Base-by-base conservation (phyloP, 2,888 invertebrate species). In the Polylopha cassiicola region DNA sequence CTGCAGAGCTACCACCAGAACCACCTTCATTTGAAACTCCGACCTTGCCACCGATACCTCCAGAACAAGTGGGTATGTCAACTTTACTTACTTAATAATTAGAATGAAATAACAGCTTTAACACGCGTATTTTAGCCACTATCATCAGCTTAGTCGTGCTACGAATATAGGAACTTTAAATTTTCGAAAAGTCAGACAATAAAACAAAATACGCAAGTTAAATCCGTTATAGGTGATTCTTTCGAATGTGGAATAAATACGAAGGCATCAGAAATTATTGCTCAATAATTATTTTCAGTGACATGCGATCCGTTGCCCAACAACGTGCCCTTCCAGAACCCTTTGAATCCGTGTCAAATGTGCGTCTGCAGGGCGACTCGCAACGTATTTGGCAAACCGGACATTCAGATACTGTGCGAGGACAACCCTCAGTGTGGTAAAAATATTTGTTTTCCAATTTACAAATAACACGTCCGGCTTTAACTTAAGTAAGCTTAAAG, bases 341-440 rank as follows among this genome's bases (percentile, higher is more conserved):
- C 80, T 1, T 42, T 76, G 43, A 72, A 81, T 33, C 79, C 77
- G 4, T 81, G 81, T 53, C 80, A 79, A 48, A 51, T 70, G 10
- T 81, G 81, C 47, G 48, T 72, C 16, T 81, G 81, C 51, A 48
- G 32, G 18, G 58, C 61, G 23, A 24, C 47, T 0, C 3, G 58
- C 4, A 55, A 57, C 34, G 4, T 33, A 2, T 49, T 48, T 17
- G 72, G 70, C 2, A 49, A 53, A 8, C 47, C 44, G 7, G 72
- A 77, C 10, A 58, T 65, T 8, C 46, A 60, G 8, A 72, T 81
- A 9, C 51, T 62, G 1, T 81, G 81, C 52, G 52, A 65, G 16
- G 63, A 70, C 1, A 73, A 66, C 36, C 65, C 59, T 6, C 55
- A 70, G 17, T 81, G 81, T 39, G 58, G 81, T 81, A 50, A 66